A percentile compares a stretch with the other conserved stretches of the same genome.
phyloP scores from a whole-genome alignment of 2,797 vertebrate genomes.

The Poecilia picta region DNA sequence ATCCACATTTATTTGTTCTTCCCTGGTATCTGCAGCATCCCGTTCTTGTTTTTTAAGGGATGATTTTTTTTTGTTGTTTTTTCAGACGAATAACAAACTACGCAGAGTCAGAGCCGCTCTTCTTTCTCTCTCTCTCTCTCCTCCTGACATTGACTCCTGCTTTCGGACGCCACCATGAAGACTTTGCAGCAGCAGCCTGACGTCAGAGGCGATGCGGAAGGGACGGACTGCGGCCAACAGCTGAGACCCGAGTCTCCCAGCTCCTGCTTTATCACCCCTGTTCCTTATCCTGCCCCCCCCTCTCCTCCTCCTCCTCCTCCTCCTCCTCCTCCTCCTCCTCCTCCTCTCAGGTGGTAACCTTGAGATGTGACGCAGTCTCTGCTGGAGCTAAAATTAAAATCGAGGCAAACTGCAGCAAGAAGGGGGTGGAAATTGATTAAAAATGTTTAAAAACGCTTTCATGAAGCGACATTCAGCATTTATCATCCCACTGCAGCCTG shows the following conservation, averaged over 20 bases:
- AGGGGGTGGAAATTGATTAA: not conserved
- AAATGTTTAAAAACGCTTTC: not conserved
- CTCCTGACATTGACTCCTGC: slow-evolving; percentile 14
- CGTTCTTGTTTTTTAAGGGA: slow-evolving; percentile 8
- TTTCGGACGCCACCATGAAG: slow-evolving; percentile 1
- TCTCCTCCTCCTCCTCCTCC: no score
- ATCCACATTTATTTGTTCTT: not conserved
- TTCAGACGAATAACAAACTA: slow-evolving; percentile 36
- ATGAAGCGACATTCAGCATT: not conserved
- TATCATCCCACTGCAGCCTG: slow-evolving; percentile 11
- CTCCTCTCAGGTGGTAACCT: slow-evolving; percentile 57
- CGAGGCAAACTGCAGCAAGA: not conserved
- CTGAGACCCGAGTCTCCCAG: not conserved
- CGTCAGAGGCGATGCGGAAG: not conserved
- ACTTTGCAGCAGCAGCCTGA: slow-evolving; percentile 22
- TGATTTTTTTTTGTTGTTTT: no score
- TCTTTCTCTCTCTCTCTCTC: not conserved
- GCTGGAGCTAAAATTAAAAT: slow-evolving; percentile 33
- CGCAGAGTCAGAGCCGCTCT: slow-evolving; percentile 52
- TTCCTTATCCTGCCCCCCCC: not conserved
- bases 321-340: no score
- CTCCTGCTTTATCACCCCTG: slow-evolving; percentile 12
- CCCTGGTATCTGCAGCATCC: not conserved
- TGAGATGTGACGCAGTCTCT: slow-evolving; percentile 73
- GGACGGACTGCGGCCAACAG: slow-evolving; percentile 26